Conservation (phyloP, 2,113 vertebrate genomes). For the Chionomys nivalis region DNA sequence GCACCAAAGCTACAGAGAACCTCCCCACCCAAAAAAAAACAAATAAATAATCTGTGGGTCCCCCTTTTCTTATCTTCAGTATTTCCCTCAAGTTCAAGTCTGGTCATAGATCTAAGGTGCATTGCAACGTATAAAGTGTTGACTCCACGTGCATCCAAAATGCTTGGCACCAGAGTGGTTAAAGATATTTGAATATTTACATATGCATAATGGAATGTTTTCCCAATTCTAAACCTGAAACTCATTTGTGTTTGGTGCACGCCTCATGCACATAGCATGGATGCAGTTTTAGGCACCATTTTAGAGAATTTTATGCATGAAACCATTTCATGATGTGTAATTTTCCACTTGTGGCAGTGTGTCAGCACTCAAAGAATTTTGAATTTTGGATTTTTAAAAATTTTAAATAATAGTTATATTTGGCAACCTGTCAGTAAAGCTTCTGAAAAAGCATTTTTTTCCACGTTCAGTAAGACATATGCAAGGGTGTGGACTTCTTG, state of each 20-base stretch:
- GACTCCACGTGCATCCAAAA: background rate
- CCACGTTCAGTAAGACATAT: background rate
- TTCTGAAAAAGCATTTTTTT: background rate
- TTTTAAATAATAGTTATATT: background rate
- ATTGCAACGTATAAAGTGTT: background rate
- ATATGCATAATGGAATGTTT: background rate
- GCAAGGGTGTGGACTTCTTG: background rate
- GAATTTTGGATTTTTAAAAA: background rate
- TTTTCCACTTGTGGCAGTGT: background rate
- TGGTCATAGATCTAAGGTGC: background rate
- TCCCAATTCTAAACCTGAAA: background rate
- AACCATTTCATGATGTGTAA: background rate
- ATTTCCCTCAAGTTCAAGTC: background rate
- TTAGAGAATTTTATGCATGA: background rate
- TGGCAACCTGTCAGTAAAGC: background rate
- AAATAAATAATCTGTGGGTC: background rate
- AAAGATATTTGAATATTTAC: background rate
- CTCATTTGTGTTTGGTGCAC: background rate
- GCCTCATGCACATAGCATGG: background rate
- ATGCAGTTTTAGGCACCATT: background rate
- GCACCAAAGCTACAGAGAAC: too few species aligned
- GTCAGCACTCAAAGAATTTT: background rate
- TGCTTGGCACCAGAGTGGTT: background rate
- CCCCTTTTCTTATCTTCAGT: background rate
- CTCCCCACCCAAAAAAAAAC: too few species aligned